Conservation (phyloP, 2,797 vertebrate species). For the Syngnathus acus region DNA sequence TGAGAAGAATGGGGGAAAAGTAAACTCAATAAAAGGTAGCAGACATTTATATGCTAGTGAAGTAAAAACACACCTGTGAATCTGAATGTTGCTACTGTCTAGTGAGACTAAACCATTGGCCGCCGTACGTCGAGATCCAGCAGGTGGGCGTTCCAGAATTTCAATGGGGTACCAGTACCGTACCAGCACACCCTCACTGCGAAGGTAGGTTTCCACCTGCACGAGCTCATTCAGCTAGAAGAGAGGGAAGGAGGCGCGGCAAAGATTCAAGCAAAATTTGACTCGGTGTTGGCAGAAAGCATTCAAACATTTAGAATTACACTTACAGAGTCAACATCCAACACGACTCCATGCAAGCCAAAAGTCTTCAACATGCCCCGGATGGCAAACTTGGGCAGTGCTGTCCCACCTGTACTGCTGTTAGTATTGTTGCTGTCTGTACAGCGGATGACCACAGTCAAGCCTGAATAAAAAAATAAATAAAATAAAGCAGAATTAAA, state of each 20-base stretch:
- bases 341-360: conserved; percentile 88
- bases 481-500: neutral
- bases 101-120: conserved; percentile 92
- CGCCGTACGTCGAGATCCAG: conserved; percentile 89
- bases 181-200: conserved; percentile 94
- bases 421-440: conserved; percentile 93
- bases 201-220: conserved; percentile 93
- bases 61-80: conserved; percentile 78
- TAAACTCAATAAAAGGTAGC: neutral
- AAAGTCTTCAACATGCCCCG: conserved; percentile 97
- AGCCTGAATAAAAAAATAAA: conserved; percentile 63
- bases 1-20: conserved; percentile 39
- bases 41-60: neutral
- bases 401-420: conserved; percentile 84
- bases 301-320: conserved; percentile 2
- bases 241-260: conserved; percentile 2
- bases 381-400: conserved; percentile 94
- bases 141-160: conserved; percentile 91
- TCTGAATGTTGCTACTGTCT: conserved; percentile 96
- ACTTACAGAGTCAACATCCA: conserved; percentile 94
- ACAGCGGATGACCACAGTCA: conserved; percentile 91
- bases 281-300: neutral
- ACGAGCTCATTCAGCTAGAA: conserved; percentile 88
- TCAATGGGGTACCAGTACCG: conserved; percentile 99
- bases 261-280: conserved; percentile 4